phyloP scores from a whole-genome alignment of 2,888 invertebrate genomes.

The Ochlodes sylvanus region DNA sequence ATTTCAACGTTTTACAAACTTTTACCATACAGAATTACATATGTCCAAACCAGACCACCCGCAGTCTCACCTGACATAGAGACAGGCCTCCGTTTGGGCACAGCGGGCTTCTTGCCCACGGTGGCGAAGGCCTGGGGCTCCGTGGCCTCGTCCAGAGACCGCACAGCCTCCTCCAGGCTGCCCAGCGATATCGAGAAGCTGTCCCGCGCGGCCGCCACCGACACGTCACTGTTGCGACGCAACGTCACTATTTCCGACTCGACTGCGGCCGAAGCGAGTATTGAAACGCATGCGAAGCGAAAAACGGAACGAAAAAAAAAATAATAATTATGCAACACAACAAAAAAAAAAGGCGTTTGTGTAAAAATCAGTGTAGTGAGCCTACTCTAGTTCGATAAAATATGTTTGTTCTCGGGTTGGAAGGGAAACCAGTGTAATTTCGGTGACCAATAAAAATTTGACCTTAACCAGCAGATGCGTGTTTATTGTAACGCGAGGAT shows the following conservation, averaged over 20 bases:
- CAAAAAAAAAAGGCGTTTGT: not conserved
- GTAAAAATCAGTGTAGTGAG: too few species aligned
- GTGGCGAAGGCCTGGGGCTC: constrained; percentile 76
- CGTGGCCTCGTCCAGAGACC: constrained; percentile 73
- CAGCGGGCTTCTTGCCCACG: constrained; percentile 78
- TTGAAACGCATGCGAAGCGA: constrained; percentile 46
- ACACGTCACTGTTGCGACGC: constrained; percentile 81
- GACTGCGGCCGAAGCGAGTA: constrained; percentile 59
- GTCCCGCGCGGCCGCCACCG: constrained; percentile 74
- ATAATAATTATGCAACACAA: constrained; percentile 39
- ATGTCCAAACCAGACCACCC: not conserved
- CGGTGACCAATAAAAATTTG: too few species aligned
- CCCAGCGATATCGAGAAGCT: constrained; percentile 80
- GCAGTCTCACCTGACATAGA: constrained; percentile 85
- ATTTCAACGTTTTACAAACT: too few species aligned
- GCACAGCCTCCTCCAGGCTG: constrained; percentile 76
- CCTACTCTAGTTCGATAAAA: too few species aligned
- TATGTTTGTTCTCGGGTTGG: too few species aligned
- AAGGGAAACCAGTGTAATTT: too few species aligned
- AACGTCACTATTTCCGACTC: constrained; percentile 83
- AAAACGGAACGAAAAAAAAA: constrained; percentile 46
- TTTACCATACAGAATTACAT: too few species aligned
- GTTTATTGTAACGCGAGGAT: too few species aligned
- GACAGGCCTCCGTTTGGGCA: constrained; percentile 83
- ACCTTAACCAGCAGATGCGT: too few species aligned